Evolutionary conservation across 2,888 invertebrate species (phyloP).

Genomic region (Amiota mariae): DNA sequence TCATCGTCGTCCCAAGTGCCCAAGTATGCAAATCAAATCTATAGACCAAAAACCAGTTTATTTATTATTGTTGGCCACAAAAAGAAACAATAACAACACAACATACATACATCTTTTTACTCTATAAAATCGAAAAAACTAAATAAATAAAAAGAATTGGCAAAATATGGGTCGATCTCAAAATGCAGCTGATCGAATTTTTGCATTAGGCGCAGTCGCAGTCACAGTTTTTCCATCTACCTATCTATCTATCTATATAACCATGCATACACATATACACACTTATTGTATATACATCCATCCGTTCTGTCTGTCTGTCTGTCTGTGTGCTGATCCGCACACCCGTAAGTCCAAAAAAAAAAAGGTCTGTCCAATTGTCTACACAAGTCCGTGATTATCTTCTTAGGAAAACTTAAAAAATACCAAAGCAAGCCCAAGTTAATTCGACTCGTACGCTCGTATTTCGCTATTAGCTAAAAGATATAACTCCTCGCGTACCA

Average conservation of each 20-base stretch:
- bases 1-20: conserved; percentile 52
- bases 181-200: conserved; percentile 71
- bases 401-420: conserved; percentile 60
- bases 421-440: conserved; percentile 39
- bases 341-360: too few species aligned
- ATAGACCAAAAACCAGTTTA: conserved; percentile 59
- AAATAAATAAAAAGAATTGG: conserved; percentile 47
- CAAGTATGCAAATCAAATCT: conserved; percentile 69
- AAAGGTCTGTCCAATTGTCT: too few species aligned
- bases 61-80: conserved; percentile 41
- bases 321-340: too few species aligned
- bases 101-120: too few species aligned
- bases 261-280: background rate
- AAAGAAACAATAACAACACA: conserved; percentile 19
- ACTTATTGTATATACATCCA: conserved; percentile 7
- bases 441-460: conserved; percentile 45
- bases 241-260: background rate
- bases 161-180: conserved; percentile 71
- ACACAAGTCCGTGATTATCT: conserved; percentile 57
- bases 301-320: conserved; percentile 4
- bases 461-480: conserved; percentile 67
- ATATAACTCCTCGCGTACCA: conserved; percentile 34
- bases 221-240: conserved; percentile 40
- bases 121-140: conserved; percentile 19
- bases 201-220: conserved; percentile 64